Base-by-base conservation (phyloP, 30 jellyfish, hydroid and myxozoan species). In the Pelagia noctiluca region DNA sequence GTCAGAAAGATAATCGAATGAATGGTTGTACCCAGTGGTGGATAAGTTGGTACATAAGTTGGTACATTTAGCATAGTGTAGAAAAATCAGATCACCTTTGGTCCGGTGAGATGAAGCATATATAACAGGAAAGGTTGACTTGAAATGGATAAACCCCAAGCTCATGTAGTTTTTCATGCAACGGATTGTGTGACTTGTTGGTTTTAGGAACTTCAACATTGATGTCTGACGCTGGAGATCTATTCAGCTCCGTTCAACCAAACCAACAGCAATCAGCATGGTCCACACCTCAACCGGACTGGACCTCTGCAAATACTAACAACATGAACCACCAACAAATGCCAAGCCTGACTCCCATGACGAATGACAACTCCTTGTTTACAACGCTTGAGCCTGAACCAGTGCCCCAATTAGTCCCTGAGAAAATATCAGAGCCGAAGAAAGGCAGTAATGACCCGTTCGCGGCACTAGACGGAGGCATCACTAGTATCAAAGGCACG, bases 391-490 rank as follows among this genome's bases (percentile, higher is more conserved):
- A 48, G 4, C 68, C 82, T 28, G 78, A 49, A 36, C 83, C 86
- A 31, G 54, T 46, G 24, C 70, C 82, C 1, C 78, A 37, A 8
- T 66, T 82, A 1, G 53, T 64, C 7, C 92, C 92, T 25, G 92
- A 82, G 47, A 82, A 69, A 37, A 35, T 71, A 25, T 68, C 73
- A 60, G 92, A 82, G 33, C 72, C 85, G 10, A 48, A 73, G 35
- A 25, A 32, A 1, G 78, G 78, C 50, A 73, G 50, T 18, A 68
- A 22, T 7, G 96, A 87, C 61, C 96, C 96, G 26, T 87, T 87
- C 47, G 90, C 91, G 0, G 78, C 84, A 11, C 88, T 87, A 0
- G 53, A 66, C 42, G 87, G 90, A 2, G 85, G 57, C 37, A 87
- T 87, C 52, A 57, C 77, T 31, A 82, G 67, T 35, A 87, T 87